Conservation (phyloP, 2,888 invertebrate species). For the Lepidocyrtoides sp. region DNA sequence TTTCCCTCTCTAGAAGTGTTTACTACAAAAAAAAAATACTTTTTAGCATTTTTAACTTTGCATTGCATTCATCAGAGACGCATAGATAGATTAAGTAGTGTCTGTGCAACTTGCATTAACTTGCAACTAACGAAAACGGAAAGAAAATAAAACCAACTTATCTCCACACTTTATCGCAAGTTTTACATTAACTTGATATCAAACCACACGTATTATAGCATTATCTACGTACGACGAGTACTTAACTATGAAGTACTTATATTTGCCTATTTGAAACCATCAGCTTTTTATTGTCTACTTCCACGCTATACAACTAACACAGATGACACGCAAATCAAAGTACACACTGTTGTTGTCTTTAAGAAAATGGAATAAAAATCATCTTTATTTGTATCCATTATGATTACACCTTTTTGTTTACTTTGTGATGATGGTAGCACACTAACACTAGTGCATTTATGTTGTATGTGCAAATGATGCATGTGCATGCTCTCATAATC, state of each 20-base stretch:
- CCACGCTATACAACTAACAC: too few relatives aligned
- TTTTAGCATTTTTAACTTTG: background rate
- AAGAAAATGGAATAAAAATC: constrained; percentile 1
- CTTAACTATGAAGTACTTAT: too few relatives aligned
- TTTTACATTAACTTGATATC: constrained; percentile 2
- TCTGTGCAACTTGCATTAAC: background rate
- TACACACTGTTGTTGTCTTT: background rate
- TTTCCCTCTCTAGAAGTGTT: background rate
- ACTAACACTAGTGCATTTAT: too few relatives aligned
- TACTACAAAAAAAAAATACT: background rate
- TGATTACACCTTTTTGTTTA: background rate
- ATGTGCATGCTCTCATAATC: constrained; percentile 71
- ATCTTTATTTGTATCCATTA: constrained; percentile 22
- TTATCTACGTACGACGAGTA: too few relatives aligned
- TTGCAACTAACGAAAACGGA: background rate
- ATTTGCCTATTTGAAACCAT: too few relatives aligned
- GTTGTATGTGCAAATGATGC: background rate
- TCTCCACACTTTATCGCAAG: background rate
- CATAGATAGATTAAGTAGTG: too few relatives aligned
- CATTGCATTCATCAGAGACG: background rate
- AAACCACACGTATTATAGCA: too few relatives aligned
- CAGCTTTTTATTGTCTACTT: too few relatives aligned
- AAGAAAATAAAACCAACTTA: constrained; percentile 17
- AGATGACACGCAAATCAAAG: too few relatives aligned
- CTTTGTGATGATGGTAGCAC: too few relatives aligned